Evolutionary conservation across 53 echinoderm and acorn worm genomes (phyloP), one percentile per base, ranked within the genome.

Genomic region (Arbacia lixula): DNA sequence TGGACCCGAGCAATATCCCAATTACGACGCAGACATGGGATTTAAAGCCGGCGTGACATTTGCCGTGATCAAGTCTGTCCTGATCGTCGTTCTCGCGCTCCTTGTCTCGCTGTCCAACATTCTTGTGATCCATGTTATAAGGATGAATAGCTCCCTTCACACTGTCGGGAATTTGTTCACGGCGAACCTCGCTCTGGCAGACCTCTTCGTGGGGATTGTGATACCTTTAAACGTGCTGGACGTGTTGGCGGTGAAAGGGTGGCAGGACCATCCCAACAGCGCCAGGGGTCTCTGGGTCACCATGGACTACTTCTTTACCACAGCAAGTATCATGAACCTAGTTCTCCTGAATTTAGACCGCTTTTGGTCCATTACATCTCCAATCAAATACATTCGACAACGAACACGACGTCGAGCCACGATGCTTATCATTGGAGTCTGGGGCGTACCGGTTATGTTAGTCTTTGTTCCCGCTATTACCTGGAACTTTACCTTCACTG

Each of bases 311-410:
- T 88, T 92, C 40, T 78, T 98, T 43, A 94, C 94, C 29, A 83
- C 92, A 6, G 86, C 92, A 42, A 98, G 94, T 78, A 98, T 98
- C 80, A 85, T 98, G 46, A 92, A 94, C 71, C 85, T 91, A 19
- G 90, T 98, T 12, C 65, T 98, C 14, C 87, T 98, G 10, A 98
- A 98, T 78, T 74, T 98, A 28, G 94, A 98, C 66, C 86, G 98
- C 20, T 98, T 92, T 85, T 98, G 98, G 98, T 94, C 94, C 12
- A 98, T 98, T 38, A 98, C 94, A 29, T 93, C 92, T 49, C 98
- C 98, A 6, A 94, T 98, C 61, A 94, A 92, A 83, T 98, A 98
- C 71, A 92, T 98, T 50, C 88, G 98, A 65, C 90, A 90, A 84
- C 87, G 98, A 58, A 94, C 98, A 29, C 88, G 94, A 46, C 73